These are phyloP conservation scores for Nothobranchius furzeri DNA, from an alignment of 2,113 vertebrate species.

Conservation along the genomic window DNA sequence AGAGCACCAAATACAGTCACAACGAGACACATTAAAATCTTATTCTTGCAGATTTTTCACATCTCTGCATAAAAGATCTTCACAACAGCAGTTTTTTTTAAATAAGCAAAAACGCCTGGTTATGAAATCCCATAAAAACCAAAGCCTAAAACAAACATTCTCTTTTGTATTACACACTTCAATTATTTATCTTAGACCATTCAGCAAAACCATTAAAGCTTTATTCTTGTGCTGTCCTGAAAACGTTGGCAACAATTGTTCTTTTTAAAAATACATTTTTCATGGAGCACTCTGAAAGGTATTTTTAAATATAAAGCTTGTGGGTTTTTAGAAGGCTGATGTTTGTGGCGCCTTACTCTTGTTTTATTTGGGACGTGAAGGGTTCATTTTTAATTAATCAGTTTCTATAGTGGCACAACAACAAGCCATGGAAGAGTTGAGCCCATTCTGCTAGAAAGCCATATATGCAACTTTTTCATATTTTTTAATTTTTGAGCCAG, in stretches of 20 bases:
- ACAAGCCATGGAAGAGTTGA: neutral
- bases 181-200: neutral
- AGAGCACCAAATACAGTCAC: no score
- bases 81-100: no score
- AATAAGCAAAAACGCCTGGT: no score
- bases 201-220: neutral
- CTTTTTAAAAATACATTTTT: constrained; percentile 25
- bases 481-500: no score
- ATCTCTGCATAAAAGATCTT: no score
- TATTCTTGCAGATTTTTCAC: no score
- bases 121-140: no score
- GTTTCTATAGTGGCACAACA: no score
- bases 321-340: neutral
- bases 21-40: no score
- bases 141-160: no score
- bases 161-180: neutral
- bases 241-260: neutral
- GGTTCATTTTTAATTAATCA: constrained; percentile 7
- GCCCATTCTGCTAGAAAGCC: neutral
- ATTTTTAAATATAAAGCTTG: constrained; percentile 1
- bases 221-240: neutral
- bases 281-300: constrained; percentile 24
- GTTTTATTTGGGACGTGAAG: constrained; percentile 2
- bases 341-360: neutral
- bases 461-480: no score